phyloP scores from a whole-genome alignment of 2,888 invertebrate species.

The Deilephila porcellus region DNA sequence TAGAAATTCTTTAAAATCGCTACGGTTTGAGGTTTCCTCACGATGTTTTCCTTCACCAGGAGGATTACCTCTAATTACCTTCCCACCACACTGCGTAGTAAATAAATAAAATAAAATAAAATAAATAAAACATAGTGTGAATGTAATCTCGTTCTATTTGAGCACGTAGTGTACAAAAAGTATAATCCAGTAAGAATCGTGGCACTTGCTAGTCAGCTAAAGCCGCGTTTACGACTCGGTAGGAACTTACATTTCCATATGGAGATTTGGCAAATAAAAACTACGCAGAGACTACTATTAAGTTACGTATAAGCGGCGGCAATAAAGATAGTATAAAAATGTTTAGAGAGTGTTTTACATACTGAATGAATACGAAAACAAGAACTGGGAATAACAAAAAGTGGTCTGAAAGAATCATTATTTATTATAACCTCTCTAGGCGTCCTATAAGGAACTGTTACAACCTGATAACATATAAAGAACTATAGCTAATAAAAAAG shows the following conservation, averaged over 20 bases:
- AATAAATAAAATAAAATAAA: too few species aligned
- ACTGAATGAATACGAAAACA: neutral
- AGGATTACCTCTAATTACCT: too few species aligned
- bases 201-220: neutral
- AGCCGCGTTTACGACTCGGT: conserved; percentile 17
- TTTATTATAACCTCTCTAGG: neutral
- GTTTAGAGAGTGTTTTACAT: neutral
- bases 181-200: conserved; percentile 19
- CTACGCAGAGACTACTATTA: conserved; percentile 17
- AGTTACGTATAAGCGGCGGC: neutral
- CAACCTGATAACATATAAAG: too few species aligned
- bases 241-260: conserved; percentile 18
- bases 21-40: too few species aligned
- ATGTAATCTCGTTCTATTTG: neutral
- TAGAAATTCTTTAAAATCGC: too few species aligned
- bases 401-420: neutral
- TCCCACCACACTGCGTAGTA: too few species aligned
- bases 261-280: conserved; percentile 25
- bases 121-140: neutral
- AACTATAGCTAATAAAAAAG: too few species aligned
- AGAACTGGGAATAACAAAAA: neutral
- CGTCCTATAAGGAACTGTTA: too few species aligned
- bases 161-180: neutral
- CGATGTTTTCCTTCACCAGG: too few species aligned
- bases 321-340: neutral